Evolutionary conservation across 1,140 invertebrate genomes (phyloP), one percentile per base, ranked within the genome.

Genomic region (Drosophila punjabiensis): DNA sequence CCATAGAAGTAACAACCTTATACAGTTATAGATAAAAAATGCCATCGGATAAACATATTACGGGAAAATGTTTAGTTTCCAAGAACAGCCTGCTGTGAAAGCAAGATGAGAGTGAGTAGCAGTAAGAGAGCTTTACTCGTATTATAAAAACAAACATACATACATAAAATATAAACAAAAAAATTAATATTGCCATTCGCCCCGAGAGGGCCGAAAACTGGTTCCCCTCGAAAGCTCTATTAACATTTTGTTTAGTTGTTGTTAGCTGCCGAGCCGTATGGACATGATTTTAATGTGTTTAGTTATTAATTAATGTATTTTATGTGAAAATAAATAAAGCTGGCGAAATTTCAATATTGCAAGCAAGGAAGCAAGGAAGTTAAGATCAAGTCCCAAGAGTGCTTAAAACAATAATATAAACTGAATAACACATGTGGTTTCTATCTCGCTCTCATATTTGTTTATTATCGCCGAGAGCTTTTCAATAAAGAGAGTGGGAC

Each of bases 221-320:
- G 13, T 59, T 30, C 13, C 58, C 7, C 32, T 64, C 5, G 20
- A 64, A 64, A 67, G 65, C 65, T 64, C 13, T 8, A 10, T 18
- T 14, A 47, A 9, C 64, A n/a, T 67, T 67, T 67, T 48, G 13
- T 5, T 67, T 65, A 60, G 13, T 43, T 61, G 8, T n/a, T 41
- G 14, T 60, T 30, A 45, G 30, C 37, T 30, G n/a, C 14, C 6
- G 11, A 20, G 5, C n/a, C 16, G 9, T 35, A 28, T 9, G 41
- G 39, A 48, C 24, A 60, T 11, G 13, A 14, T 45, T 18, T 13
- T 6, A 8, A 43, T 41, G 16, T 47, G 20, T 24, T 47, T 24
- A 20, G 45, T 24, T 48, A 48, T 48, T 48, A 45, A 24, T 16
- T 37, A 24, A 14, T 24, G 1, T 11, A 8, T 56, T 37, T 10